Evolutionary conservation across 2,113 vertebrate genomes (phyloP), one percentile per base, ranked within the genome.

Genomic region (Cromileptes altivelis): DNA sequence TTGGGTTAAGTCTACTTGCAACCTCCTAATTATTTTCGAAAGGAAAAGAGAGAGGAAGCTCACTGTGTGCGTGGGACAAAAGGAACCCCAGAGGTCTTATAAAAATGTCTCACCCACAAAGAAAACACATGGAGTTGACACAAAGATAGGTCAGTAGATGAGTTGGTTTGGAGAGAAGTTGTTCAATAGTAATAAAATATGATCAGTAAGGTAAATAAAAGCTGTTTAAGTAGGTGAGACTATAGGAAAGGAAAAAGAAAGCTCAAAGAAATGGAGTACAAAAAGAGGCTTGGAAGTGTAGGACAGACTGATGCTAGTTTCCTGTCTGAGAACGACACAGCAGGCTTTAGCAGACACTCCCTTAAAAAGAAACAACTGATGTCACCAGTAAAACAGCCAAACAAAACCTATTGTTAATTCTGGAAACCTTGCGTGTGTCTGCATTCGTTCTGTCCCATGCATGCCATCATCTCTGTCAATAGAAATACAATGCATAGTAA

Each of bases 361-460:
- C 53, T 58, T 30, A 21, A 88, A 80, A 75, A 69, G 73, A 69
- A 85, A 80, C 67, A 70, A 50, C 37, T 88, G 87, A 91, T 84
- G 88, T 93, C 90, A 88, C 68, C 69, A 14, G 70, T 52, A 27
- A 83, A 91, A 69, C 57, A 82, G 50, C 45, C 23, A 40, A 75
- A 75, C 77, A 50, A 70, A 88, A 88, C 74, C 82, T 85, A 65
- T 87, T 89, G 89, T 91, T 91, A 78, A 65, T 79, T 60, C 57
- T 18, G 19, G 62, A 69, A 61, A 27, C 50, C 0, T 63, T 10
- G 47, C 47, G 49, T 81, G 85, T 23, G 67, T 81, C 75, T 69
- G 71, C 0, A 5, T 68, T 71, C 0, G 0, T 53, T 83, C 53
- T 49, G 50, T 55, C 62, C 50, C 58, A 12, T 40, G 3, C 80